A percentile compares a stretch with the other conserved stretches of the same genome.
Evolutionary conservation across 2,888 invertebrate genomes (phyloP).

Genomic region (Cyclophora punctaria): DNA sequence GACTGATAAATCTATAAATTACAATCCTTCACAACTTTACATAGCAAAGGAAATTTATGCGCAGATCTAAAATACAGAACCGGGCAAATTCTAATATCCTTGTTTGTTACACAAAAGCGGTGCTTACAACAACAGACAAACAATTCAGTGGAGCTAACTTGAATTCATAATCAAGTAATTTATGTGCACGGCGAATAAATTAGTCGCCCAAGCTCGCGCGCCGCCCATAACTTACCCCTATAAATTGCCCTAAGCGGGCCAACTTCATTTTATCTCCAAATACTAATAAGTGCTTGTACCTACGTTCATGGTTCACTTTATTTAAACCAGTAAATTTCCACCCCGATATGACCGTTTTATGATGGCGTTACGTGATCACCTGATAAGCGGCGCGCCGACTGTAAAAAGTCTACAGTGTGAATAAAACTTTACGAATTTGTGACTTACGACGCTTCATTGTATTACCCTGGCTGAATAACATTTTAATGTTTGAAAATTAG

Average conservation of each 20-base stretch:
- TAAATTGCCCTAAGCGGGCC: slow-evolving; percentile 73
- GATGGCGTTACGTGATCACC: slow-evolving; percentile 54
- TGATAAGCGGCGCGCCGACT: slow-evolving; percentile 36
- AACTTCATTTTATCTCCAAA: slow-evolving; percentile 75
- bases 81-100: slow-evolving; percentile 59
- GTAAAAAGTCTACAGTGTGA: slow-evolving; percentile 33
- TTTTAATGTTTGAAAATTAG: slow-evolving; percentile 27
- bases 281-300: slow-evolving; percentile 68
- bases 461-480: slow-evolving; percentile 31
- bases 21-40: slow-evolving; percentile 16
- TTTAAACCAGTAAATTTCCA: slow-evolving; percentile 45
- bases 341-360: slow-evolving; percentile 61
- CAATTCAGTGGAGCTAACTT: slow-evolving; percentile 70
- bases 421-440: slow-evolving; percentile 36
- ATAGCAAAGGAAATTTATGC: slow-evolving; percentile 31
- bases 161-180: slow-evolving; percentile 76
- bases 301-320: slow-evolving; percentile 52
- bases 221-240: slow-evolving; percentile 74
- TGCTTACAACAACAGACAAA: slow-evolving; percentile 70
- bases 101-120: slow-evolving; percentile 67
- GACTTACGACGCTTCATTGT: slow-evolving; percentile 33
- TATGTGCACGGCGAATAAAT: slow-evolving; percentile 76
- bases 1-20: slow-evolving; percentile 17
- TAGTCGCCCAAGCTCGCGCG: slow-evolving; percentile 70
- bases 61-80: slow-evolving; percentile 40